A percentile compares a stretch with the other conserved stretches of the same genome.
phyloP scores from a whole-genome alignment of 2,113 vertebrate species.

The Phaethornis superciliosus region DNA sequence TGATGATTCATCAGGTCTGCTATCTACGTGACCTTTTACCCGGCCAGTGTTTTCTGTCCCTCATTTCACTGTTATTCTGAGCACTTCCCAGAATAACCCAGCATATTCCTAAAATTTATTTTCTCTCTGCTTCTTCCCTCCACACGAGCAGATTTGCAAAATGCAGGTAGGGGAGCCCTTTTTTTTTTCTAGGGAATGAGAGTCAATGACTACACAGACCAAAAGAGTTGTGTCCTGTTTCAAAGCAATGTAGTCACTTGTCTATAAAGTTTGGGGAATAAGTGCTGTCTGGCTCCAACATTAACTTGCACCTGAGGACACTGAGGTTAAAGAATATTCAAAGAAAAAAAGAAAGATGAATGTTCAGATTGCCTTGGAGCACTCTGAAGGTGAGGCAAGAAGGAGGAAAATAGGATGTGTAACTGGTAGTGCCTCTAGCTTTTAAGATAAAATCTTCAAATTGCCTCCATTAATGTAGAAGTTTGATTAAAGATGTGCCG shows the following conservation, averaged over 20 bases:
- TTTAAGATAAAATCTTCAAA: not conserved
- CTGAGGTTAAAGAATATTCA: not conserved
- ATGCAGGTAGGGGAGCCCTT: not conserved
- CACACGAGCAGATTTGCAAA: not conserved
- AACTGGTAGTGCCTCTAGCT: not conserved
- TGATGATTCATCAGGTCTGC: not conserved
- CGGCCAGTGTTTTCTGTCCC: not conserved
- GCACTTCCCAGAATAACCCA: not conserved
- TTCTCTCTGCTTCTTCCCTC: not conserved
- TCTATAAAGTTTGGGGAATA: not conserved
- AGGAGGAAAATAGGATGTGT: not conserved
- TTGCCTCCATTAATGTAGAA: not conserved
- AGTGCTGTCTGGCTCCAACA: not conserved
- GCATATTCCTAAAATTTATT: not conserved
- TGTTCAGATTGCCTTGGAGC: not conserved
- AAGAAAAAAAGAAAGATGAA: not conserved
- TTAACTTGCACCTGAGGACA: not conserved
- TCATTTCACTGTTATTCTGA: not conserved
- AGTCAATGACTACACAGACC: not conserved
- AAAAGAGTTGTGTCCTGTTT: not conserved
- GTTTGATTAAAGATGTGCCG: not conserved
- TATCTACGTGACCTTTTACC: not conserved
- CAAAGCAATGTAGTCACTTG: not conserved
- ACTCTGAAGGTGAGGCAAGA: not conserved
- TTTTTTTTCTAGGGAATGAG: not conserved